phyloP scores from a whole-genome alignment of 1,140 invertebrate genomes.

The Planococcus citri region DNA sequence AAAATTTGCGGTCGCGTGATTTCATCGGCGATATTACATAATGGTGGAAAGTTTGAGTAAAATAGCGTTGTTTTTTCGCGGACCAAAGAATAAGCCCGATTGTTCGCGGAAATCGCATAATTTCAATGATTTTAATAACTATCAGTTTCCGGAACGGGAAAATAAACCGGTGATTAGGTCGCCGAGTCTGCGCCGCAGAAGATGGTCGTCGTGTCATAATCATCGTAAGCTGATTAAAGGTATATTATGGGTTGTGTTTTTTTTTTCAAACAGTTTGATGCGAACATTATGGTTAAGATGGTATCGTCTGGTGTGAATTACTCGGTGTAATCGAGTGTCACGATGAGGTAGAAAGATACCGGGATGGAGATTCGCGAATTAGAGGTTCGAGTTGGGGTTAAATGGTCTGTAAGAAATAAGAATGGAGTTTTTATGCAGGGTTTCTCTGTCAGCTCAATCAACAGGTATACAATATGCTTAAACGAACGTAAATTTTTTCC shows the following conservation, averaged over 20 bases:
- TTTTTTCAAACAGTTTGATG: no score
- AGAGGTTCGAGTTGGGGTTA: no score
- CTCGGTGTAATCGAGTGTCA: no score
- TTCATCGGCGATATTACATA: neutral
- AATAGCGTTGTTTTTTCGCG: slow-evolving; percentile 10
- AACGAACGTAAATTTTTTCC: no score
- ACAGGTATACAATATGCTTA: no score
- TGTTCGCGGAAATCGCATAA: slow-evolving; percentile 6
- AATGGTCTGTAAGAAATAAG: no score
- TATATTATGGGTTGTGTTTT: neutral
- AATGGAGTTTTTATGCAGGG: no score
- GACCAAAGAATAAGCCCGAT: neutral
- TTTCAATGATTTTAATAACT: neutral
- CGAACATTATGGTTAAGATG: no score
- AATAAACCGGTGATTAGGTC: slow-evolving; percentile 3
- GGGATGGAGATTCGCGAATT: no score
- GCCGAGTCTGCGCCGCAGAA: neutral
- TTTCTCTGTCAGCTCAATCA: no score
- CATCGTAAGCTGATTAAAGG: slow-evolving; percentile 4
- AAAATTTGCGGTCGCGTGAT: slow-evolving; percentile 1
- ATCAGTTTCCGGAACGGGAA: slow-evolving; percentile 1
- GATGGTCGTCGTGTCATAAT: slow-evolving; percentile 10
- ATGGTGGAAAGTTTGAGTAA: slow-evolving; percentile 16
- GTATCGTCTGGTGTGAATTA: no score
- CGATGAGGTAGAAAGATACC: no score